Base-by-base conservation (phyloP, 2,113 vertebrate species). In the Bujurquina vittata region DNA sequence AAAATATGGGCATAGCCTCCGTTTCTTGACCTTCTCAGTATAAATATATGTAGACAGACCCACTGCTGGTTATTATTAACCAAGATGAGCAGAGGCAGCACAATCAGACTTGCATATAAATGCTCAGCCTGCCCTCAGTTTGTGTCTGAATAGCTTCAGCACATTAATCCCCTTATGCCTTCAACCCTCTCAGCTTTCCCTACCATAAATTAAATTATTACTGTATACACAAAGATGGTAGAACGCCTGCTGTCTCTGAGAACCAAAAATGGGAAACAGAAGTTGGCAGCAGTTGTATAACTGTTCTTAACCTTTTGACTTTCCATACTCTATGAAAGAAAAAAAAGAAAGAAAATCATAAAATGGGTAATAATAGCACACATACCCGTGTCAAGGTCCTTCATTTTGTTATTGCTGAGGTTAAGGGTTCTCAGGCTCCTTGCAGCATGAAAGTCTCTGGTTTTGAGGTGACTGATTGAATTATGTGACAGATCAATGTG, bases 401-500 rank as follows among this genome's bases (percentile, higher is more conserved):
- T 76, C 92, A 99, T 95, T 87, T 95, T 95, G 59, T 99, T 99
- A 88, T 94, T 95, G 80, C 97, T 98, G 79, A 99, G 92, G 89
- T 98, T 98, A 83, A 99, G 77, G 89, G 94, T 94, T 93, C 97
- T 97, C 81, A 99, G 88, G 75, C 97, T 96, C 79, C 94, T 96
- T 55, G 96, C 94, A 33, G 93, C 96, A 80, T 96, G 94, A 90
- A 99, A 99, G 73, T 96, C 95, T 91, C 95, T 98, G 87, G 96
- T 93, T 92, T 89, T 96, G 65, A 99, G 96, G 37, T 96, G 96
- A 86, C 87, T 95, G 83, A 99, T 98, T 92, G 96, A 96, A 91
- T 99, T 99, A 90, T 90, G 90, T 56, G 98, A 98, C 72, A 99
- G 92, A 92, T 99, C 97, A 29, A 99, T 94, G 88, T 97, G 96